Percentiles rank a stretch among this genome's conserved stretches.
These are phyloP conservation scores for Podiceps cristatus DNA, from an alignment of 2,113 vertebrate species.

Conservation along the genomic window DNA sequence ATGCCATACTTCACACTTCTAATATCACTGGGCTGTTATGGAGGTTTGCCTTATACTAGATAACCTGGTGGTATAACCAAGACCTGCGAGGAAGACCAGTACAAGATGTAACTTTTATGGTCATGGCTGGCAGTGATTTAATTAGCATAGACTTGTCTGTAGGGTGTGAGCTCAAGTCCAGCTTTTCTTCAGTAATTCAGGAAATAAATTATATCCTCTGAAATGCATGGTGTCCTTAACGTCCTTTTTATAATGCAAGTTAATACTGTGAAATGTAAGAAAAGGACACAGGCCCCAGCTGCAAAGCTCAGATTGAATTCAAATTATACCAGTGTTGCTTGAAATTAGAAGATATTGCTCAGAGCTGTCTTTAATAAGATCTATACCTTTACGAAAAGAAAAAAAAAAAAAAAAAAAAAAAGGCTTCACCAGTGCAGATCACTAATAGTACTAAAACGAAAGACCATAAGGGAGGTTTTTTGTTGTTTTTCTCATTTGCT, in stretches of 20 bases:
- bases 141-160: background rate
- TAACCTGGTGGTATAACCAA: background rate
- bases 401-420: background rate
- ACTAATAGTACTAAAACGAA: background rate
- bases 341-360: background rate
- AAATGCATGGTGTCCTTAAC: background rate
- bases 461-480: background rate
- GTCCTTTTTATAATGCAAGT: background rate
- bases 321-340: background rate
- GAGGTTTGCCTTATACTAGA: background rate
- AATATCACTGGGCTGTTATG: background rate
- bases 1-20: background rate
- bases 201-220: background rate
- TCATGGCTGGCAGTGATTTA: background rate
- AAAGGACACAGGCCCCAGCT: background rate
- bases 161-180: background rate
- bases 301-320: conserved; percentile 27
- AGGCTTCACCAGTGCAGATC: background rate
- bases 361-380: conserved; percentile 5
- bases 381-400: background rate
- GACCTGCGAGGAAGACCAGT: background rate
- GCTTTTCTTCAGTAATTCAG: conserved; percentile 3
- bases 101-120: background rate
- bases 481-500: conserved; percentile 14
- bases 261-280: background rate